A percentile compares a stretch with the other conserved stretches of the same genome.
These are phyloP conservation scores for Laothoe populi DNA, from an alignment of 2,888 invertebrate genomes.

Conservation along the genomic window DNA sequence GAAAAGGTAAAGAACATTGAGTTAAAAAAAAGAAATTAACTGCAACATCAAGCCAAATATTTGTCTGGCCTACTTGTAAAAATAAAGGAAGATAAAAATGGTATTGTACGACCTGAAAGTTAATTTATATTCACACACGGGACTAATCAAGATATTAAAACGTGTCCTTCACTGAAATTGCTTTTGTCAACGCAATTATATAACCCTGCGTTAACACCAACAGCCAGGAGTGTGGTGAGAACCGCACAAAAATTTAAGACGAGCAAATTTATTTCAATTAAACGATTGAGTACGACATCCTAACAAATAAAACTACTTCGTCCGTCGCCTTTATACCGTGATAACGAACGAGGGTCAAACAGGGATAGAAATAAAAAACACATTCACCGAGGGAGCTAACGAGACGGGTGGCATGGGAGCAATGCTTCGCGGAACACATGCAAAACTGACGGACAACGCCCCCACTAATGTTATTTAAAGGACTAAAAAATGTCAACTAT, in stretches of 20 bases:
- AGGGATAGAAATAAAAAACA: constrained; percentile 62
- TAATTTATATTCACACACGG: constrained; percentile 4
- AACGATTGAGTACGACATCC: constrained; percentile 52
- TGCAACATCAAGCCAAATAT: not conserved
- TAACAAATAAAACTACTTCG: constrained; percentile 60
- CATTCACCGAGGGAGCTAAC: constrained; percentile 64
- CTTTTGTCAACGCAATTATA: constrained; percentile 20
- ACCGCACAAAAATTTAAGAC: constrained; percentile 44
- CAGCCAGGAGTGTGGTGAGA: constrained; percentile 29
- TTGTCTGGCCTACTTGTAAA: not conserved
- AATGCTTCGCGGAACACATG: constrained; percentile 50
- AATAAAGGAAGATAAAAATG: not conserved
- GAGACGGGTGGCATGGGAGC: constrained; percentile 63
- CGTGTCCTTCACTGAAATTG: not conserved
- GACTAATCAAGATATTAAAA: constrained; percentile 17
- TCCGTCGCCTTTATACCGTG: constrained; percentile 59
- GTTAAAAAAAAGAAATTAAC: constrained; percentile 57
- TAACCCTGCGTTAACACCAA: constrained; percentile 34
- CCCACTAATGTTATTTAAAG: constrained; percentile 59
- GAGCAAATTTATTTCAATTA: constrained; percentile 61
- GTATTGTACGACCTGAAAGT: not conserved
- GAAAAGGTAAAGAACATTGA: constrained; percentile 50
- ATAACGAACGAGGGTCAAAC: constrained; percentile 66
- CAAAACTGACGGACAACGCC: constrained; percentile 63
- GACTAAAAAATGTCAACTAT: constrained; percentile 51